Base-by-base conservation (phyloP, 2,888 invertebrate species). In the Dascillus cervinus region DNA sequence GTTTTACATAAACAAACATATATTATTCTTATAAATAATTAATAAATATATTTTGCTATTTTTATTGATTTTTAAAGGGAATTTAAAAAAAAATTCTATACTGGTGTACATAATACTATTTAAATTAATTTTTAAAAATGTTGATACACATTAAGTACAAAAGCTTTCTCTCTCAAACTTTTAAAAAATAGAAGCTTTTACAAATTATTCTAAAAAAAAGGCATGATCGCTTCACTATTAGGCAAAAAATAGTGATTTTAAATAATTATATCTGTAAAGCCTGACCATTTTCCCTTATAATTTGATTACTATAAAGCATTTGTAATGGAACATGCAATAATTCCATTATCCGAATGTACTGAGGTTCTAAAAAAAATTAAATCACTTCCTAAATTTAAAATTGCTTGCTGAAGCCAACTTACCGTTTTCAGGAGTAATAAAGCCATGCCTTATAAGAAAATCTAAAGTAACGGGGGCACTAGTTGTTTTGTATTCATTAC, bases 381-480 rank as follows among this genome's bases (percentile, higher is more conserved):
- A 9, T 8, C 17, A 17, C 9, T 6, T 21, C 5, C 10, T 28
- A 11, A 17, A 11, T 26, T 8, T 23, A 19, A 8, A 23, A 20
- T 6, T 17, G 17, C 5, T 17, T 17, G 5, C 17, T 17, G 17
- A 17, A 8, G 17, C 17, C 17, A 17, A 37, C 64, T 69, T 65
- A 88, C 90, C 89, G 67, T 86, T 89, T 64, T 92, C 91, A 3
- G 89, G 80, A 48, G 84, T 87, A 37, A 95, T 81, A 49, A 82
- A 75, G 33, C 92, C 91, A 67, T 88, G 90, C 56, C 95, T 75
- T 57, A 95, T 84, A 53, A 95, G 72, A 65, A 95, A 95, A 66
- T 95, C 94, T 49, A 95, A 70, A 19, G 88, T 79, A 28, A 92
- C 87, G 23, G 94, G 87, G 40, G 87, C 86, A 61, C 91, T 91